Conservation (phyloP, 2,797 vertebrate genomes). For the Sphenopsis melanotis region DNA sequence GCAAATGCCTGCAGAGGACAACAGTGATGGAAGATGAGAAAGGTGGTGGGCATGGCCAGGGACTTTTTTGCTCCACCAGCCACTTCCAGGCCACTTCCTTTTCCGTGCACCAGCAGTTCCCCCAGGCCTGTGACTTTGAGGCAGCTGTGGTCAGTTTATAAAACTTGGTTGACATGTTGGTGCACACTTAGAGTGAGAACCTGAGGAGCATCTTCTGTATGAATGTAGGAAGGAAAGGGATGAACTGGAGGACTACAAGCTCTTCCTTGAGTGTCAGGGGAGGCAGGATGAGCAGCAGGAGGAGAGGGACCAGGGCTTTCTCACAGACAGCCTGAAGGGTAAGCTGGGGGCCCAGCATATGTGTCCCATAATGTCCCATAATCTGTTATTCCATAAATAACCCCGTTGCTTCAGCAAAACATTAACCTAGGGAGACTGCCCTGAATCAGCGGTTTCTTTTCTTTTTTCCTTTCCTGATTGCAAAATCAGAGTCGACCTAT, state of each 20-base stretch:
- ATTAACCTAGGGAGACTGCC: neutral
- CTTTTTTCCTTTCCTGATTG: conserved; percentile 37
- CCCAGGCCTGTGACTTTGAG: neutral
- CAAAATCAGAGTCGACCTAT: neutral
- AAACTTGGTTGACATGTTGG: neutral
- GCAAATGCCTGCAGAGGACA: neutral
- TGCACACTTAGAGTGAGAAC: neutral
- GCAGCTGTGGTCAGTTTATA: neutral
- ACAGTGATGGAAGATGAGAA: neutral
- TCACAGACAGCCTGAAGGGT: neutral
- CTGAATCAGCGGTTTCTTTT: conserved; percentile 44
- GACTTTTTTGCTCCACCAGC: neutral
- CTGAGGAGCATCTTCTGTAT: neutral
- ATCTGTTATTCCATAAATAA: conserved; percentile 14
- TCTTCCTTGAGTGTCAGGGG: neutral
- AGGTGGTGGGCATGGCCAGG: neutral
- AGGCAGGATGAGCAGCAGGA: neutral
- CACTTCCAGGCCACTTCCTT: neutral
- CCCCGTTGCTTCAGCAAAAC: neutral
- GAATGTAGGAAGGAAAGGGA: neutral
- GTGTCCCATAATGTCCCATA: neutral
- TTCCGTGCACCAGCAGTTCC: neutral
- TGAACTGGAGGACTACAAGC: neutral
- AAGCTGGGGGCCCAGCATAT: neutral
- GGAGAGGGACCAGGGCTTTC: neutral